Conservation (phyloP, 1,140 invertebrate genomes). For the Onthophagus taurus region DNA sequence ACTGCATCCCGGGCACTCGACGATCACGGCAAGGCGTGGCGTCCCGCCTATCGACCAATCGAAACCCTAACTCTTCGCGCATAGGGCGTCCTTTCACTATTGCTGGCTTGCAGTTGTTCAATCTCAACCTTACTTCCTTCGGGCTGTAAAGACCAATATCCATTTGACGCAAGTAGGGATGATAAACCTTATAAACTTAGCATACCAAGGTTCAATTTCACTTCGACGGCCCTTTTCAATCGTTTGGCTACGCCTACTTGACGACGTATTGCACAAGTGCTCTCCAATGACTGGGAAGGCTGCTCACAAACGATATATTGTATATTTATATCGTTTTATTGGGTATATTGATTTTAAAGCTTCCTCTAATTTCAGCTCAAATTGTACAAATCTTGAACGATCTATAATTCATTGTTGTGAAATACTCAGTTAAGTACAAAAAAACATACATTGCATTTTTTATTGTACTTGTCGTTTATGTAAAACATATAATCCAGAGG, state of each 20-base stretch:
- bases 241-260: slow-evolving; percentile 12
- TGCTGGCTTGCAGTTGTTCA: slow-evolving; percentile 10
- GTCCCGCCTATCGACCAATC: slow-evolving; percentile 19
- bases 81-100: slow-evolving; percentile 5
- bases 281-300: slow-evolving; percentile 22
- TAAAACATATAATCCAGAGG: too few species aligned
- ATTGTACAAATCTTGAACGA: too few species aligned
- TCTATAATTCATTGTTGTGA: too few species aligned
- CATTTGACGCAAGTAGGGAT: neutral
- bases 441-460: too few species aligned
- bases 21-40: slow-evolving; percentile 24
- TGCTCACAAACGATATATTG: slow-evolving; percentile 31
- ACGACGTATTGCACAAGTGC: slow-evolving; percentile 18
- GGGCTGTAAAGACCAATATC: neutral
- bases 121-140: neutral
- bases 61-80: neutral
- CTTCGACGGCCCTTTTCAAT: slow-evolving; percentile 1
- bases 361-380: too few species aligned
- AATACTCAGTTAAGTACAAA: too few species aligned
- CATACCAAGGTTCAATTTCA: neutral
- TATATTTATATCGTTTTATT: slow-evolving; percentile 39
- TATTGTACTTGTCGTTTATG: too few species aligned
- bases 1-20: slow-evolving; percentile 36
- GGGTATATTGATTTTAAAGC: slow-evolving; percentile 36
- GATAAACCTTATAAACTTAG: neutral